Evolutionary conservation across 2,113 vertebrate genomes (phyloP).

Genomic region (Galeopterus variegatus): DNA sequence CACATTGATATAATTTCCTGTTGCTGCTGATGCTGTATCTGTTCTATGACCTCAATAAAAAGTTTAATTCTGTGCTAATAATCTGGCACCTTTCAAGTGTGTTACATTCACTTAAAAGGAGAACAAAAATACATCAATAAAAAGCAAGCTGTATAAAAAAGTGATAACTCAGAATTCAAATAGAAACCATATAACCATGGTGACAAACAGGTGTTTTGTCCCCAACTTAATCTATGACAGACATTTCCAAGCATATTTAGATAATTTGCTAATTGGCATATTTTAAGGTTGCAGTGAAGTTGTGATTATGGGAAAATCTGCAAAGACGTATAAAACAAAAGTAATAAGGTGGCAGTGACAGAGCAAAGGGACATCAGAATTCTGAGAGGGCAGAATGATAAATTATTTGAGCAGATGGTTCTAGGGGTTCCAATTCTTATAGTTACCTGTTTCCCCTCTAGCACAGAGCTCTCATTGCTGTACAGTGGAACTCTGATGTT

Average conservation of each 20-base stretch:
- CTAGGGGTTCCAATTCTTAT: conserved; percentile 66
- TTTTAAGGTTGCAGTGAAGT: conserved; percentile 67
- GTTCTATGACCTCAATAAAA: neutral
- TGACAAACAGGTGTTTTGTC: conserved; percentile 72
- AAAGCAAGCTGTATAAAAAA: conserved; percentile 68
- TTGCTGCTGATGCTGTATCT: neutral
- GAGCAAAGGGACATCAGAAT: conserved; percentile 59
- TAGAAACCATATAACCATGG: conserved; percentile 65
- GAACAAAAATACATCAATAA: neutral
- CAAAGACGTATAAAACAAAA: conserved; percentile 81
- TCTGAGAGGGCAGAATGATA: conserved; percentile 67
- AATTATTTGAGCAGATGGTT: conserved; percentile 76
- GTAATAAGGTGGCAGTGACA: conserved; percentile 60
- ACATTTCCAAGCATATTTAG: conserved; percentile 75
- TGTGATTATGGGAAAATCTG: conserved; percentile 79
- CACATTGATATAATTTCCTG: neutral
- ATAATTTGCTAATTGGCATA: conserved; percentile 78
- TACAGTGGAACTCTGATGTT: conserved; percentile 23
- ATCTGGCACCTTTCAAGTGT: neutral
- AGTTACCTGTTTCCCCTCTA: neutral
- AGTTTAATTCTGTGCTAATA: neutral
- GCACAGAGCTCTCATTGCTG: conserved; percentile 54
- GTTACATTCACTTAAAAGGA: conserved; percentile 3
- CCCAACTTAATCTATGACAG: conserved; percentile 72
- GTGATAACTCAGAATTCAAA: conserved; percentile 37